Evolutionary conservation across 2,888 invertebrate genomes (phyloP), one percentile per base, ranked within the genome.

Genomic region (Gortyna flavago): DNA sequence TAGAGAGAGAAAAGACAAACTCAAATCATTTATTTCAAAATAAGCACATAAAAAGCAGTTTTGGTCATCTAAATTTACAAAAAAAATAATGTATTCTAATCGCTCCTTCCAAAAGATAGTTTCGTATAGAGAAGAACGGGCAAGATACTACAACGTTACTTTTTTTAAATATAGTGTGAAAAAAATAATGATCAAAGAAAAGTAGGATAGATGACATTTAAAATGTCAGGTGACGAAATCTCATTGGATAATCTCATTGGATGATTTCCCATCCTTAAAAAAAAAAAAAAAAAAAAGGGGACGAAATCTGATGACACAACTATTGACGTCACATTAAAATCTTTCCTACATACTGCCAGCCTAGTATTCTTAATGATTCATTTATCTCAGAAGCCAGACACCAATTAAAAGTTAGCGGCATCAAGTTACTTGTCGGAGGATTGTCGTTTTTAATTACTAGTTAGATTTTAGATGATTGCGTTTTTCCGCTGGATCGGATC

Each of bases 381-480:
- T 67, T 84, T 72, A 68, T 64, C 72, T 75, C 13, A 44, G 44
- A 72, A 79, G n/a, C 8, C 32, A 74, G 70, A 44, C 68, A 65
- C 71, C 84, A 86, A 86, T 84, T 86, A 84, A 73, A 73, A 65
- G 32, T n/a, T 48, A 57, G 57, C 18, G 11, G 69, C 35, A 38
- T 84, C 68, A 74, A 76, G 74, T 84, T 86, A 84, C 72, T 59
- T n/a, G 67, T 59, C 64, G 64, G 35, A 59, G 61, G 57, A 69
- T 75, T 75, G 72, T 75, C 74, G 69, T 71, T 86, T 84, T 84
- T 70, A 84, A 83, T 84, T 59, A 78, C 51, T 59, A 38, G 65
- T 66, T 69, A 64, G 25, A 69, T 86, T 72, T 48, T 32, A 75
- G 32, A 51, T 78, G 59, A 78, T 75, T 75, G 54, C 69, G 32